phyloP scores from a whole-genome alignment of 2,888 invertebrate genomes.

The Leucozona laternaria region DNA sequence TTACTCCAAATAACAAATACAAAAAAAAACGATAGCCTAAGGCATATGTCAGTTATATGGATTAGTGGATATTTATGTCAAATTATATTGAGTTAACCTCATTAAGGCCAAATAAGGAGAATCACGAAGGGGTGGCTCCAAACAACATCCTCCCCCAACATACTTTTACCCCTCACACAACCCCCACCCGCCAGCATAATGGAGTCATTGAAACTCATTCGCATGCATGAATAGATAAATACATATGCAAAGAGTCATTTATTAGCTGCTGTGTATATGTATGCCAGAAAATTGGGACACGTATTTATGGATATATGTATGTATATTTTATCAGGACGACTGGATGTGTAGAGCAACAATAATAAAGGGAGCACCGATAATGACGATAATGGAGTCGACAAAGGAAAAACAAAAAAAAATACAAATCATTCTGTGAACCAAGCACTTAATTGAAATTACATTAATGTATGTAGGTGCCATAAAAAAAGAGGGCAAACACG shows the following conservation, averaged over 20 bases:
- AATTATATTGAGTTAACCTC: conserved; percentile 75
- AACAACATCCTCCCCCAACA: conserved; percentile 1
- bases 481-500: background rate
- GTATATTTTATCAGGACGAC: conserved; percentile 59
- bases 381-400: conserved; percentile 51
- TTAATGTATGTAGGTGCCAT: background rate
- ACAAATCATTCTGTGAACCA: conserved; percentile 13
- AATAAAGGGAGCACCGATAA: conserved; percentile 47
- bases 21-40: conserved; percentile 52
- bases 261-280: conserved; percentile 38
- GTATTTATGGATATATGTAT: background rate
- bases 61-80: conserved; percentile 75
- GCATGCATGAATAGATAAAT: conserved; percentile 66
- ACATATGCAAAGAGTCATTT: conserved; percentile 48
- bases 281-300: conserved; percentile 58
- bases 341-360: background rate
- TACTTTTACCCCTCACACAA: background rate
- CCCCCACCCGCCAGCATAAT: conserved; percentile 7
- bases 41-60: conserved; percentile 67
- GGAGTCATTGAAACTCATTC: conserved; percentile 58
- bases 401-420: conserved; percentile 4
- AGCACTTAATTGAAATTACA: conserved; percentile 58
- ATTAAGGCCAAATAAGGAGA: conserved; percentile 48
- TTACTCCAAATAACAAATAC: conserved; percentile 17
- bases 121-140: background rate